Base-by-base conservation (phyloP, 2,888 invertebrate species). In the Sinotaia quadrata region DNA sequence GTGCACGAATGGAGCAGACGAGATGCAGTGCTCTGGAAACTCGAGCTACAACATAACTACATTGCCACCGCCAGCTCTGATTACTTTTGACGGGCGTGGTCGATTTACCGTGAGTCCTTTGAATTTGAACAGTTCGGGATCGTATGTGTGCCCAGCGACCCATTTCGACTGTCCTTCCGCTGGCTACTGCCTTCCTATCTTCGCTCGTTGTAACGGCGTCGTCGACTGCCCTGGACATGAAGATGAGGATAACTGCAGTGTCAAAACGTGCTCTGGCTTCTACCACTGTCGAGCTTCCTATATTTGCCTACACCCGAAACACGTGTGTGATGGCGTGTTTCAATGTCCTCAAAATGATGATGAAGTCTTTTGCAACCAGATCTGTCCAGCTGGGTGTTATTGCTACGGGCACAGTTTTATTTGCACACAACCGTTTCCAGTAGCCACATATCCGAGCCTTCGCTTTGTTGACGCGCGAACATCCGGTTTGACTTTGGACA, bases 301-400 rank as follows among this genome's bases (percentile, higher is more conserved):
- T 15, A 24, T 61, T 10, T 61, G 61, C 21, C 61, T 61, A 3
- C 61, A 62, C n/a, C 52, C 52, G 4, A 5, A 24, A 1, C 61
- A 61, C n/a, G 21, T 49, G 49, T 61, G 61, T 49, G 61, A 61
- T 24, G 61, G 61, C 24, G 7, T 62, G 24, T 51, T 36, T 27
- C 61, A 61, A 49, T 61, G 61, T 47, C 61, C 61, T 3, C 61
- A 61, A 49, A 31, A 44, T 5, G 61, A 61, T 24, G 61, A 61
- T 27, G 61, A 61, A 8, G 47, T 49, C 12, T 47, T 27, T 31
- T 61, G 61, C 31, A 33, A 49, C 49, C 3, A 33, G 33, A 61
- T 34, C 2, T 61, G 61, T 49, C 61, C 61, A n/a, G 21, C 34
- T 27, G 24, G 24, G 21, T 61, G 61, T 47, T 34, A n/a, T 24